Evolutionary conservation across 2,888 invertebrate species (phyloP).

Genomic region (Tryphoninae sp.): DNA sequence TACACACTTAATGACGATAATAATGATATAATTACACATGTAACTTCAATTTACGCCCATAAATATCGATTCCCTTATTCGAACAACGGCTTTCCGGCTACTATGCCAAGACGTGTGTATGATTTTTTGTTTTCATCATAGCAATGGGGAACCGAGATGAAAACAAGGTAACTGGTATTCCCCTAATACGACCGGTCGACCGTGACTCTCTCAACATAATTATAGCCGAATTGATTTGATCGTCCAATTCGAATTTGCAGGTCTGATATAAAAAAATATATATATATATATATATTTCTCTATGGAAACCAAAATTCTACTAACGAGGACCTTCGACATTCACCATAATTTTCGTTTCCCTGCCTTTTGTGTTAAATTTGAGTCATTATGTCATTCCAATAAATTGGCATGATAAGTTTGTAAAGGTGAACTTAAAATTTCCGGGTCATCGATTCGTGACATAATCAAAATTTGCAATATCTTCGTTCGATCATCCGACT

Average conservation of each 20-base stretch:
- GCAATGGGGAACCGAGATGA: background rate
- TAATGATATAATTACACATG: background rate
- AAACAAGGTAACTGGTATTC: slow-evolving; percentile 44
- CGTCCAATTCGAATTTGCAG: background rate
- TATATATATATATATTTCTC: background rate
- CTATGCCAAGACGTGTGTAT: background rate
- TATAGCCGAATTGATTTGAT: slow-evolving; percentile 38
- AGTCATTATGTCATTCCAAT: background rate
- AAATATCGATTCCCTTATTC: background rate
- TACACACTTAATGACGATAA: background rate
- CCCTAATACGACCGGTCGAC: slow-evolving; percentile 39
- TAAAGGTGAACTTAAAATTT: background rate
- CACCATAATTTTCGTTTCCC: background rate
- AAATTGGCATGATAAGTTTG: background rate
- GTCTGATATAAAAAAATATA: background rate
- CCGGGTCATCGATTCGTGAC: background rate
- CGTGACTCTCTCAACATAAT: slow-evolving; percentile 42
- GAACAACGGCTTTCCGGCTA: background rate
- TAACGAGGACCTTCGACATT: background rate
- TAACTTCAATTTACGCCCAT: background rate
- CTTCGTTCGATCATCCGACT: background rate
- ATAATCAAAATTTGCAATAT: background rate
- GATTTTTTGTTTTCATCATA: background rate
- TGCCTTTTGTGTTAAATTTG: background rate
- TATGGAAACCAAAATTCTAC: background rate